phyloP scores from a whole-genome alignment of 2,113 vertebrate species.

The Phoenicopterus ruber region DNA sequence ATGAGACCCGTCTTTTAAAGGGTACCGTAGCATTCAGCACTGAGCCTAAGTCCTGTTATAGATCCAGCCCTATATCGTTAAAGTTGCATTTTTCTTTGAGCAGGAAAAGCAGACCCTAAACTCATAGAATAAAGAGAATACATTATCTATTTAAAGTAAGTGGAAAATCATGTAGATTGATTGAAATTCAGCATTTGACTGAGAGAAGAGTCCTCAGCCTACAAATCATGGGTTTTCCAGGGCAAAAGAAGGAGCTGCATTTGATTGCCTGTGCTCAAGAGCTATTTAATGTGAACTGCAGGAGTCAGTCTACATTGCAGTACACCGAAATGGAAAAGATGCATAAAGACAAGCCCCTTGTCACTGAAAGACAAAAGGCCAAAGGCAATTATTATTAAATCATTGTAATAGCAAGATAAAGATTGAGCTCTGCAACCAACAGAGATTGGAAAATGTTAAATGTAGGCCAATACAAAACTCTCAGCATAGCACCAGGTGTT shows the following conservation, averaged over 20 bases:
- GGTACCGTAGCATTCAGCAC: neutral
- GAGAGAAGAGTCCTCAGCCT: neutral
- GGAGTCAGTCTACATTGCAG: neutral
- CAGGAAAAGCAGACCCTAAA: neutral
- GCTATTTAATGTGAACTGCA: neutral
- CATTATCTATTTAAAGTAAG: neutral
- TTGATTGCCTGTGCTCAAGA: neutral
- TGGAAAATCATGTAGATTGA: neutral
- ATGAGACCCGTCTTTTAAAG: neutral
- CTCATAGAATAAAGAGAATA: neutral
- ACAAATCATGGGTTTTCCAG: neutral
- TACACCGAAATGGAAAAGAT: neutral
- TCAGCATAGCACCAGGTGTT: neutral
- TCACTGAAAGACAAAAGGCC: neutral
- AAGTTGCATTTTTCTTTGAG: neutral
- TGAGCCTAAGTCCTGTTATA: neutral
- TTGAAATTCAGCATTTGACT: neutral
- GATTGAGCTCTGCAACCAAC: neutral
- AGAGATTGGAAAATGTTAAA: neutral
- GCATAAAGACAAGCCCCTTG: neutral
- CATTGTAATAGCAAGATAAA: neutral
- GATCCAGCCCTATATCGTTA: neutral
- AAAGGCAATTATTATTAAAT: conserved; percentile 16
- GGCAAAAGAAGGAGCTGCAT: neutral
- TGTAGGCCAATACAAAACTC: neutral